Evolutionary conservation across 2,113 vertebrate species (phyloP), one percentile per base, ranked within the genome.

Genomic region (Silurus meridionalis): DNA sequence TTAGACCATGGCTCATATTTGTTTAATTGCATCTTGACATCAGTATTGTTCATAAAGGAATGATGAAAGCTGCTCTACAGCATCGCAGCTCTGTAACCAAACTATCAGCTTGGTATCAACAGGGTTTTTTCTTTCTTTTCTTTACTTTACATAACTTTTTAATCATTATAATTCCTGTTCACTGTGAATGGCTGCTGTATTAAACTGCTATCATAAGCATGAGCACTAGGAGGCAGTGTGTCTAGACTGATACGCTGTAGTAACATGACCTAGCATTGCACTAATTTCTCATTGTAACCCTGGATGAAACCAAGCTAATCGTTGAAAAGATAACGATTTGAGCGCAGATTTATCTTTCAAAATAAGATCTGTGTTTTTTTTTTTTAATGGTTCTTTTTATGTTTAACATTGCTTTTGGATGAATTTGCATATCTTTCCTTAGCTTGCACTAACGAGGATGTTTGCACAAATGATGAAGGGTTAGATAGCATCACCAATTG

Each of bases 21-120:
- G 82, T 87, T 85, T 87, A 64, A 80, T 19, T 85, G 87, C 83
- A 82, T 88, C 83, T 88, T 84, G 66, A 75, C 72, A 87, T 87
- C 80, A 92, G 86, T 90, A 83, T 85, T 91, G 63, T 83, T 81
- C 86, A 92, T 88, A 80, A 6, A 50, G 91, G 92, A 94, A 89
- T 90, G 91, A 93, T 94, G 90, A 90, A 90, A 93, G 90, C 87
- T 87, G 85, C 80, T 88, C 57, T 83, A 69, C 25, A 66, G 14
- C 28, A 25, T 21, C 79, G 83, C 87, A 82, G 77, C 79, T 78
- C 57, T 78, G 15, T 48, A 55, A 83, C n/a, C 57, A 80, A 25
- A 83, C 67, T 50, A 75, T 55, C 83, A 85, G 83, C 74, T 78
- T 86, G 52, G 55, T 86, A 83, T 86, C 86, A 81, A 80, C 63